Percentiles rank a stretch among this genome's conserved stretches.
These are phyloP conservation scores for Phorcus lineatus DNA, from an alignment of 2,888 invertebrate genomes.

Conservation along the genomic window DNA sequence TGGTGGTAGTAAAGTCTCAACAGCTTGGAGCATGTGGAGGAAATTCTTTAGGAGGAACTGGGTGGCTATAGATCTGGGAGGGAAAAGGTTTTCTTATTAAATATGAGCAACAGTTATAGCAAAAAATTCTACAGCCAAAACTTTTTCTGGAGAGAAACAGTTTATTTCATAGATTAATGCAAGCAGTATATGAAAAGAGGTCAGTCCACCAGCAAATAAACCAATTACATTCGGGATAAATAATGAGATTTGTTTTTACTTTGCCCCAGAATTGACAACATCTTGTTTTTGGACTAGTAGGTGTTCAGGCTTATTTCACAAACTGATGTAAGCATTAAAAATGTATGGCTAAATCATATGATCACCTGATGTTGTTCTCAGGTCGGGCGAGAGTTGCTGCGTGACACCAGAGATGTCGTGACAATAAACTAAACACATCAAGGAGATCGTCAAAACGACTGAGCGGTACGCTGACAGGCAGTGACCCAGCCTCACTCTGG, in stretches of 20 bases:
- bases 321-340: no score
- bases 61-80: neutral
- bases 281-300: no score
- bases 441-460: constrained; percentile 39
- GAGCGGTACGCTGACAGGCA: constrained; percentile 46
- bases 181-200: no score
- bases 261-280: no score
- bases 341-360: no score
- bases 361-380: constrained; percentile 40
- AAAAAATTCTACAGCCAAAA: neutral
- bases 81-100: neutral
- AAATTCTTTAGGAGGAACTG: constrained; percentile 11
- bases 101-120: neutral
- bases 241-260: no score
- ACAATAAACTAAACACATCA: constrained; percentile 42
- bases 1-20: neutral
- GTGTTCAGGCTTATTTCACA: no score
- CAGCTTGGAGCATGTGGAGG: neutral
- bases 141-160: neutral
- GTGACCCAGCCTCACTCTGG: constrained; percentile 31
- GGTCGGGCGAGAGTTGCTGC: constrained; percentile 39
- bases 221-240: no score
- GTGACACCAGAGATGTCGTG: constrained; percentile 60
- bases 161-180: no score
- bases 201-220: no score